Evolutionary conservation across 2,797 vertebrate genomes (phyloP), one percentile per base, ranked within the genome.

Genomic region (Gymnopithys bicolor): DNA sequence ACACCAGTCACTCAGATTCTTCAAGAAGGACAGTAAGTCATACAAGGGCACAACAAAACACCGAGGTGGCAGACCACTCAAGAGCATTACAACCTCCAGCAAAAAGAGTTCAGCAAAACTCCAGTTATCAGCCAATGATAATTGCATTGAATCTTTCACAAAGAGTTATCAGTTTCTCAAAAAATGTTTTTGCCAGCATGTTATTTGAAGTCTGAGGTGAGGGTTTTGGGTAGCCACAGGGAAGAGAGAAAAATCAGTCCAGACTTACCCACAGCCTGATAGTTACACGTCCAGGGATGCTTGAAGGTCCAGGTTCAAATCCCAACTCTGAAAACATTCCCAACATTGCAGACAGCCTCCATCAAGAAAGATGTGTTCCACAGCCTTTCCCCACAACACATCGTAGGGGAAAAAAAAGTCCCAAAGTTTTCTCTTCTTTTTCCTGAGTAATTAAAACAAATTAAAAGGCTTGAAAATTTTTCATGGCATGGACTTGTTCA

Each of bases 211-310:
- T 37, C 24, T 35, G 13, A 25, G 19, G 60, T 64, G 17, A 75
- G 45, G 19, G 2, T 45, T 52, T 85, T 60, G 53, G 33, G 48
- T 24, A 76, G 55, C 22, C 76, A 39, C 25, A 77, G 12, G 19
- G 24, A 62, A 80, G 33, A 78, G 24, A 81, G 39, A 83, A 17
- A 78, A 62, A 8, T 33, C 25, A 18, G 14, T 81, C 35, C 32
- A 67, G 48, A 94, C 83, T 95, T 74, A 93, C 95, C 89, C 5
- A 0, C 8, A 58, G 60, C 16, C 52, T n/a, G 39, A 73, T 18
- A 43, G 27, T 82, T 15, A 2, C 5, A 0, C 0, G 0, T 15
- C 19, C 46, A 45, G 27, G 12, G n/a, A 7, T 39, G 33, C 23
- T 0, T 0, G 53, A 30, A 90, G 25, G 43, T 84, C 52, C 59